These are phyloP conservation scores for Imbricaverruca yamaguchii DNA, from an alignment of 2,888 invertebrate species.

Conservation along the genomic window DNA sequence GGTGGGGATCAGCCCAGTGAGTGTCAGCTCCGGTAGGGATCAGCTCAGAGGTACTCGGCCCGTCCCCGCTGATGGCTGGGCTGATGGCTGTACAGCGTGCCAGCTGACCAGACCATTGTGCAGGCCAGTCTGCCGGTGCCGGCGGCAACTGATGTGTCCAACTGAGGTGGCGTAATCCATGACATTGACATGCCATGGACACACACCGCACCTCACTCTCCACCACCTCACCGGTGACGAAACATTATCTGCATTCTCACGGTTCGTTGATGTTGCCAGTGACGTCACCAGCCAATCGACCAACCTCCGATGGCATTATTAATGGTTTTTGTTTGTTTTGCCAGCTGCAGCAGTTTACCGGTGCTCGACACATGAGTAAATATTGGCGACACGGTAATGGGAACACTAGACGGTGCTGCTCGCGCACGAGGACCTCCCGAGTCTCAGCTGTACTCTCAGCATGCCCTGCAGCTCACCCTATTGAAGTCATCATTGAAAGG, in stretches of 20 bases:
- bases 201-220: background rate
- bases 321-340: background rate
- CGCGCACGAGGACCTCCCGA: background rate
- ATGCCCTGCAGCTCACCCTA: background rate
- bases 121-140: background rate
- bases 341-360: background rate
- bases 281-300: background rate
- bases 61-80: too few relatives aligned
- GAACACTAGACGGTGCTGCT: background rate
- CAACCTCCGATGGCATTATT: background rate
- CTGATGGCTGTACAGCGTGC: too few relatives aligned
- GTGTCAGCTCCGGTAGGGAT: too few relatives aligned
- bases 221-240: background rate
- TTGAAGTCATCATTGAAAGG: too few relatives aligned
- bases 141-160: background rate
- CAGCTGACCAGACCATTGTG: too few relatives aligned
- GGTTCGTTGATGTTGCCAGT: background rate
- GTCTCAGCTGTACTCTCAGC: background rate
- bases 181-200: background rate
- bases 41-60: too few relatives aligned
- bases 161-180: background rate
- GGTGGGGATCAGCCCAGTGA: too few relatives aligned
- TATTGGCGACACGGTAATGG: background rate
- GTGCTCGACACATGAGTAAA: background rate
- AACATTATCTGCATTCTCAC: background rate